Conservation (phyloP, 2,797 vertebrate species). For the Erpetoichthys calabaricus region DNA sequence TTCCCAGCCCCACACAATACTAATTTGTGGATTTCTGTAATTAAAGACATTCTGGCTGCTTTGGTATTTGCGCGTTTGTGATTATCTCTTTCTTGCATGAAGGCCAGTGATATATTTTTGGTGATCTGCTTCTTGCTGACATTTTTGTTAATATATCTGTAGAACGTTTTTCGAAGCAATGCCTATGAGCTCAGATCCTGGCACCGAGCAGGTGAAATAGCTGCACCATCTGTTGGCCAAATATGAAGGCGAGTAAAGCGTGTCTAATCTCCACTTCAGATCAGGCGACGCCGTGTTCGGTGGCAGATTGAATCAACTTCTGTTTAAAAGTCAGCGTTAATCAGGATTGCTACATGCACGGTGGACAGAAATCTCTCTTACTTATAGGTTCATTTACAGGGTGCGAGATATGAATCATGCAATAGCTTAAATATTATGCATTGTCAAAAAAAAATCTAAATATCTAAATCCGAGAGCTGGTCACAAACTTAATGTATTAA, state of each 20-base stretch:
- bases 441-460: no score
- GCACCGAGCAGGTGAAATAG: conserved; percentile 26
- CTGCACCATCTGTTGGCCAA: conserved; percentile 37
- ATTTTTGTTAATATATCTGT: conserved; percentile 25
- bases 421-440: no score
- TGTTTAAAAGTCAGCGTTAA: conserved; percentile 36
- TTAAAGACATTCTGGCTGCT: no score
- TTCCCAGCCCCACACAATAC: no score
- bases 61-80: not conserved
- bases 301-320: conserved; percentile 32
- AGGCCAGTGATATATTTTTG: conserved; percentile 15
- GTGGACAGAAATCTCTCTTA: not conserved
- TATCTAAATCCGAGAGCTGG: no score
- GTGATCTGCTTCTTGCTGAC: conserved; percentile 27
- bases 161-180: conserved; percentile 25
- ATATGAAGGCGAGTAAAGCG: conserved; percentile 39
- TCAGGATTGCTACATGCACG: conserved; percentile 21
- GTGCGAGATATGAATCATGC: no score
- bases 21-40: no score
- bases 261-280: conserved; percentile 42
- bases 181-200: conserved; percentile 14
- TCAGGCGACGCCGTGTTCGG: conserved; percentile 20
- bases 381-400: no score
- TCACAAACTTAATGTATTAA: no score
- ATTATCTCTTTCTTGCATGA: not conserved